phyloP scores from a whole-genome alignment of 2,797 vertebrate species.

The Neomorphus geoffroyi region DNA sequence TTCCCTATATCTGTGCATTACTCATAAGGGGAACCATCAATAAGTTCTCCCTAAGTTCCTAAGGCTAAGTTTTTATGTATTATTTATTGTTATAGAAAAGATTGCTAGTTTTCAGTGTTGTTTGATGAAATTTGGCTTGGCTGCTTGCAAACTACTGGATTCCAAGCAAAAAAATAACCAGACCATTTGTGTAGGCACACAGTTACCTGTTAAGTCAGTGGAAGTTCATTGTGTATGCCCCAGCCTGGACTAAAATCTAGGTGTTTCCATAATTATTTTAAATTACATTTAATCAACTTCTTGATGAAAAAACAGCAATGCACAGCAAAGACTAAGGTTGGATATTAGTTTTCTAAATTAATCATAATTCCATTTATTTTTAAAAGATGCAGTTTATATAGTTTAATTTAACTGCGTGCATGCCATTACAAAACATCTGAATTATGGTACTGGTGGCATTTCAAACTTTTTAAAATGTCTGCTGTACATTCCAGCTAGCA shows the following conservation, averaged over 20 bases:
- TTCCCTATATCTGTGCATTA: neutral
- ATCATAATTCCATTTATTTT: neutral
- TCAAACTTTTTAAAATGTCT: neutral
- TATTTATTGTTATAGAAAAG: constrained; percentile 37
- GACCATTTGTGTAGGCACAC: neutral
- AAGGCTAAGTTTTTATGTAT: constrained; percentile 19
- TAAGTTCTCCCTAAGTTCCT: constrained; percentile 24
- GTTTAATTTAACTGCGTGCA: neutral
- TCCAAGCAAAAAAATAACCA: neutral
- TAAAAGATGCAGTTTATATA: neutral
- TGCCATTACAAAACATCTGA: neutral
- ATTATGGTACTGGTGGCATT: neutral
- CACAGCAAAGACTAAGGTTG: neutral
- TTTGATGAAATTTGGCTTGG: constrained; percentile 28
- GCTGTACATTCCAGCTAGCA: neutral
- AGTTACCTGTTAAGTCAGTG: neutral
- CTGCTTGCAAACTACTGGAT: neutral
- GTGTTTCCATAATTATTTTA: neutral
- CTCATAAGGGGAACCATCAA: constrained; percentile 22
- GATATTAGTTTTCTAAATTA: neutral
- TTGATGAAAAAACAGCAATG: neutral
- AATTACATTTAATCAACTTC: neutral
- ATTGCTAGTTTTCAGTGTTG: neutral
- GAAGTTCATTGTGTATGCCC: neutral
- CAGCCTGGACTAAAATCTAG: neutral